phyloP scores from a whole-genome alignment of 2,797 vertebrate genomes.

The Rhinella marina region DNA sequence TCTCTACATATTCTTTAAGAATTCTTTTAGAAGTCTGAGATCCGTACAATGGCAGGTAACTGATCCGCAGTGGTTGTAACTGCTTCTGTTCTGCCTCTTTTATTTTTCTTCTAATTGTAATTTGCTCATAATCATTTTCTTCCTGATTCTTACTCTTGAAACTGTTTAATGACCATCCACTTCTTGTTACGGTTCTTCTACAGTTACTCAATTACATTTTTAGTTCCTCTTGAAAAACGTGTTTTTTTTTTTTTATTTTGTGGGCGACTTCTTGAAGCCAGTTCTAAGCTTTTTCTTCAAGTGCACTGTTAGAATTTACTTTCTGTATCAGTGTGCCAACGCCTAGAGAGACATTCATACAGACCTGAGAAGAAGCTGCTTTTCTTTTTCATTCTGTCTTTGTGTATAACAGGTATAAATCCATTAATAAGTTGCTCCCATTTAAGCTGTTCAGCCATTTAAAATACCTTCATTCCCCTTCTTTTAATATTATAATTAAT shows the following conservation, averaged over 20 bases:
- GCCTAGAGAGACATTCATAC: not conserved
- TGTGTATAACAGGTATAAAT: too few relatives aligned
- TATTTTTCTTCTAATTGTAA: too few relatives aligned
- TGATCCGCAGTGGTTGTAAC: not conserved
- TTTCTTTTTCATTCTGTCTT: too few relatives aligned
- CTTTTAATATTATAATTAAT: too few relatives aligned
- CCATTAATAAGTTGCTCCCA: too few relatives aligned
- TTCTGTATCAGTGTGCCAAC: not conserved
- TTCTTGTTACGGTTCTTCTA: not conserved
- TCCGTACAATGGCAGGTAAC: conserved; percentile 25
- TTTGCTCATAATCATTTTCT: too few relatives aligned
- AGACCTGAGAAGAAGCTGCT: too few relatives aligned
- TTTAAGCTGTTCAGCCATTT: too few relatives aligned
- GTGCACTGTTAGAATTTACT: not conserved
- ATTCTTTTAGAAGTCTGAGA: not conserved
- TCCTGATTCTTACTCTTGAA: not conserved
- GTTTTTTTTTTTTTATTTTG: too few relatives aligned
- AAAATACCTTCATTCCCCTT: too few relatives aligned
- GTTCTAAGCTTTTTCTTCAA: not conserved
- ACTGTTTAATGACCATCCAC: not conserved
- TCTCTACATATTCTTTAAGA: not conserved
- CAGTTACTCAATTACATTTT: not conserved
- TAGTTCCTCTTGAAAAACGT: conserved; percentile 3
- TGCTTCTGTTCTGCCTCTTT: not conserved
- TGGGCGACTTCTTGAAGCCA: not conserved